A percentile compares a stretch with the other conserved stretches of the same genome.
Conservation (phyloP, 2,888 invertebrate genomes). For the Agelastica alni region DNA sequence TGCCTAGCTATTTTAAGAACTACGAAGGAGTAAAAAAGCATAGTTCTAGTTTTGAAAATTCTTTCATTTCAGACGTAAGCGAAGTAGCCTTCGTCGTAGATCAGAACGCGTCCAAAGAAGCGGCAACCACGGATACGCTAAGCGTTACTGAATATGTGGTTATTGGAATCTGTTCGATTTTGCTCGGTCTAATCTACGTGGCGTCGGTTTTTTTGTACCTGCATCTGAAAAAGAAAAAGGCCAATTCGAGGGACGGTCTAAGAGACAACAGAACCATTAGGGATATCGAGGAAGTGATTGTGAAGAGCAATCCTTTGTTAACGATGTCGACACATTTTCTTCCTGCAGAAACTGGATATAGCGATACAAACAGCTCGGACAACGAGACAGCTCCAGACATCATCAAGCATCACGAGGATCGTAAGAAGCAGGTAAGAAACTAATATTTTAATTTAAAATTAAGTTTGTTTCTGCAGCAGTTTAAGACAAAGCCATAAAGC, state of each 20-base stretch:
- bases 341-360: slow-evolving; percentile 51
- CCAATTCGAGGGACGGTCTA: slow-evolving; percentile 43
- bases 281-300: slow-evolving; percentile 64
- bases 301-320: slow-evolving; percentile 79
- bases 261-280: slow-evolving; percentile 33
- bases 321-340: slow-evolving; percentile 67
- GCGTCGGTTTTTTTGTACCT: slow-evolving; percentile 83
- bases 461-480: not conserved
- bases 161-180: slow-evolving; percentile 79
- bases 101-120: slow-evolving; percentile 62
- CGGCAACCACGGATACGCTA: slow-evolving; percentile 62
- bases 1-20: too few relatives aligned
- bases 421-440: slow-evolving; percentile 51
- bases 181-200: slow-evolving; percentile 86
- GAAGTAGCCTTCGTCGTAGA: slow-evolving; percentile 78
- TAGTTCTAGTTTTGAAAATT: too few relatives aligned
- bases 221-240: slow-evolving; percentile 68
- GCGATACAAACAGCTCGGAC: slow-evolving; percentile 69
- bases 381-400: slow-evolving; percentile 64
- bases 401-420: slow-evolving; percentile 50
- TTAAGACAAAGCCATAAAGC: too few relatives aligned
- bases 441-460: not conserved
- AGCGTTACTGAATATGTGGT: slow-evolving; percentile 79
- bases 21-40: too few relatives aligned
- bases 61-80: slow-evolving; percentile 67